These are phyloP conservation scores for Chloroclysta siterata DNA, from an alignment of 2,888 invertebrate species.

Conservation along the genomic window DNA sequence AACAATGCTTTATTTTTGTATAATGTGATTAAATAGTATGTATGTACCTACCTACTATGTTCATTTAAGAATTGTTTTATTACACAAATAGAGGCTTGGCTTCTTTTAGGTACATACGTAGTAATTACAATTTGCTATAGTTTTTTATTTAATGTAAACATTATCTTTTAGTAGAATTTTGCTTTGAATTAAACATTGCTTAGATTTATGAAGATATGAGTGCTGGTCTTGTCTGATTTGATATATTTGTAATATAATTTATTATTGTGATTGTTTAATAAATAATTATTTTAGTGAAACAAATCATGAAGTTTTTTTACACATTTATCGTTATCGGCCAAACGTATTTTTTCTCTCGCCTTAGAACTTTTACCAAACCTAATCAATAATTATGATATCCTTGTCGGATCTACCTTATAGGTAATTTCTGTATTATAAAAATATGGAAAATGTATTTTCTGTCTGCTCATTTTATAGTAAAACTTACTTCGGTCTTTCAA, in stretches of 20 bases:
- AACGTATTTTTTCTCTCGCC: neutral
- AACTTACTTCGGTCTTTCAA: no score
- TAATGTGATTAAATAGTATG: slow-evolving; percentile 79
- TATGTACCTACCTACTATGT: slow-evolving; percentile 64
- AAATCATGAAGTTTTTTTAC: slow-evolving; percentile 29
- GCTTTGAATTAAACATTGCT: slow-evolving; percentile 56
- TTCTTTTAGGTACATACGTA: slow-evolving; percentile 58
- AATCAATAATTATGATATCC: no score
- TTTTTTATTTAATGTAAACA: slow-evolving; percentile 46
- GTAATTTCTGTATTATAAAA: no score
- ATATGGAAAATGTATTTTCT: no score
- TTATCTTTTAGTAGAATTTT: slow-evolving; percentile 49
- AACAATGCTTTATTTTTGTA: slow-evolving; percentile 81
- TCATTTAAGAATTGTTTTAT: slow-evolving; percentile 54
- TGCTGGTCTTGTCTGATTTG: slow-evolving; percentile 58
- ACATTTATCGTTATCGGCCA: neutral
- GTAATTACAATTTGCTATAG: slow-evolving; percentile 61
- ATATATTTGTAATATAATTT: slow-evolving; percentile 73
- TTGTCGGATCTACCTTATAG: no score
- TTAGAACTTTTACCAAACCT: no score
- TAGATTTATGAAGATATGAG: slow-evolving; percentile 51
- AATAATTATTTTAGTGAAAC: slow-evolving; percentile 66
- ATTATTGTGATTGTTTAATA: slow-evolving; percentile 71
- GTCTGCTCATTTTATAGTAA: no score
- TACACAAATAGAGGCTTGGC: slow-evolving; percentile 68